Percentiles rank a stretch among this genome's conserved stretches.
Evolutionary conservation across 2,888 invertebrate genomes (phyloP).

Genomic region (Archips xylosteana): DNA sequence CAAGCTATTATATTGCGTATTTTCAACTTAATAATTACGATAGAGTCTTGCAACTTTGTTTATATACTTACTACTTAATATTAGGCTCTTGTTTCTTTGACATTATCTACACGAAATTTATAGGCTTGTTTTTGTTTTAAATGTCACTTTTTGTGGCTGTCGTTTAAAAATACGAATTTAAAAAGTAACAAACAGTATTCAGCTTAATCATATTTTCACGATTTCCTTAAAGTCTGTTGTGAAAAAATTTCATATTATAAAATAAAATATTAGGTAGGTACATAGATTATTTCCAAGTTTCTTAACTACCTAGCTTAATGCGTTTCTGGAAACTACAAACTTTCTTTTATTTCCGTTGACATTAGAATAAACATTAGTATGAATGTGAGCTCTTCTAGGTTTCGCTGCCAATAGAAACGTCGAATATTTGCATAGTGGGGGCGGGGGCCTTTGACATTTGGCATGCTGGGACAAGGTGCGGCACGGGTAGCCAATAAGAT

Average conservation of each 20-base stretch:
- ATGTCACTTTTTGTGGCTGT: too few relatives aligned
- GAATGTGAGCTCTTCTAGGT: conserved; percentile 13
- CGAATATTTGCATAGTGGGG: conserved; percentile 35
- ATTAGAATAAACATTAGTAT: background rate
- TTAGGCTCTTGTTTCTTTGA: background rate
- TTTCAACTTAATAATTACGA: background rate
- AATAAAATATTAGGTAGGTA: too few relatives aligned
- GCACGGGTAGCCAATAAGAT: conserved; percentile 26
- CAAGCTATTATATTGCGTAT: background rate
- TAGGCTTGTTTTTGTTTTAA: too few relatives aligned
- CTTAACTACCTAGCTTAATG: background rate
- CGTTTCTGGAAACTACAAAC: background rate
- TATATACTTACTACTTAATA: background rate
- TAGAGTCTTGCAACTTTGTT: background rate
- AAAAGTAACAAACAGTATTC: too few relatives aligned
- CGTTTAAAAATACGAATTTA: too few relatives aligned
- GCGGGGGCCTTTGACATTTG: conserved; percentile 34
- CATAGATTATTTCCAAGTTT: too few relatives aligned
- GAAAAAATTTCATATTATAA: too few relatives aligned
- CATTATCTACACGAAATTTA: background rate
- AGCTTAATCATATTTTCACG: too few relatives aligned
- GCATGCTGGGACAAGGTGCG: conserved; percentile 23
- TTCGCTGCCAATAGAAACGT: conserved; percentile 26
- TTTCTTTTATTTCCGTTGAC: background rate
- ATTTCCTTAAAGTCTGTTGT: too few relatives aligned